Base-by-base conservation (phyloP, 2,888 invertebrate genomes). In the Leptarthrus brevirostris region DNA sequence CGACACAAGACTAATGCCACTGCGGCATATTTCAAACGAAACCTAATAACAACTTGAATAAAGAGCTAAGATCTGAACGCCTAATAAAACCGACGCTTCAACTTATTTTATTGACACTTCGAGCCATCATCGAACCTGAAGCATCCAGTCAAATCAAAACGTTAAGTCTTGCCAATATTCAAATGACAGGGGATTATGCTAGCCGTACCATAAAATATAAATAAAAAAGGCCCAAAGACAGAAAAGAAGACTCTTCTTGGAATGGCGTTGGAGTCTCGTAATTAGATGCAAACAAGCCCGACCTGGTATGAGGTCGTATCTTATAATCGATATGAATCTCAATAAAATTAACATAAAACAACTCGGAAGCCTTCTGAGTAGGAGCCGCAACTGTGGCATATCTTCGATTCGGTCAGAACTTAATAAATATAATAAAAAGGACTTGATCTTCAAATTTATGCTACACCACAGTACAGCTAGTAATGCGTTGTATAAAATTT, bases 271-370 rank as follows among this genome's bases (percentile, higher is more conserved):
- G 47, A 47, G 26, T 26, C 20, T 26, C 69, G 36, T 69, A 69
- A 69, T 69, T 69, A 69, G 69, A 69, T 69, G 69, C 69, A 69
- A 69, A 69, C 69, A 69, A 69, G 69, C 22, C 16, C 18, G 30
- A 20, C 18, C 52, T 14, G 52, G 36, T 52, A 69, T 34, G 34
- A 52, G 36, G 69, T 52, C 30, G 52, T 52, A 69, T 69, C 52
- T 34, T 30, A 49, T 52, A 52, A 20, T 30, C 52, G 34, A 52
- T 34, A 69, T 14, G 49, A 34, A 64, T 47, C 64, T 54, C 54
- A 6, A 54, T 54, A 40, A 44, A 71, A 71, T 71, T 71, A 40
- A 34, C 71, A 71, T 71, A 54, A 40, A 54, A 54, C 54, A 40
- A 54, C 22, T 71, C 54, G 54, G 71, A 71, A 71, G 71, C 71